phyloP scores from a whole-genome alignment of 2,113 vertebrate species.

The Cygnus atratus region DNA sequence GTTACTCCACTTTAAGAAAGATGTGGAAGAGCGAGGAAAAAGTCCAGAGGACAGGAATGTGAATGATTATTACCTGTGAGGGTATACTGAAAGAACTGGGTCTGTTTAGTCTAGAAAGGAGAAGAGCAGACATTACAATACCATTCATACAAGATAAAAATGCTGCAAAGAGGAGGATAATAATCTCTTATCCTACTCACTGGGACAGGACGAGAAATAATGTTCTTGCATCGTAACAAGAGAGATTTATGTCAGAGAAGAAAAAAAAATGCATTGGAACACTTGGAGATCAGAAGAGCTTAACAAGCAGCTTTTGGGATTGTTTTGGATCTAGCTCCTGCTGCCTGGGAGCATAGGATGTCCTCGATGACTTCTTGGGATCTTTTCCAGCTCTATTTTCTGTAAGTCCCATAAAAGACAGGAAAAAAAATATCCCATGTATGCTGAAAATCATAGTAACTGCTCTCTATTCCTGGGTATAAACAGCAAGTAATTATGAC shows the following conservation, averaged over 20 bases:
- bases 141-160: neutral
- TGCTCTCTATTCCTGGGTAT: neutral
- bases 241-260: neutral
- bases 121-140: conserved; percentile 54
- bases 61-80: conserved; percentile 52
- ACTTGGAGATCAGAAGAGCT: neutral
- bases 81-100: neutral
- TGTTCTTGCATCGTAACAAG: neutral
- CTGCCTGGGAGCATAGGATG: neutral
- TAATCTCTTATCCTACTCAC: neutral
- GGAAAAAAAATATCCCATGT: neutral
- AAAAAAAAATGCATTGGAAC: neutral
- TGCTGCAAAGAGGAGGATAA: neutral
- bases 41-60: conserved; percentile 13
- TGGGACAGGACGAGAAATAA: neutral
- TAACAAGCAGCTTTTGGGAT: neutral
- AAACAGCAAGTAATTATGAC: neutral
- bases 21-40: neutral
- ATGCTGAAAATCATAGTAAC: neutral
- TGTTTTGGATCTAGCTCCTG: neutral
- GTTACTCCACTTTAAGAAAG: conserved; percentile 11
- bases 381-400: neutral
- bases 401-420: neutral
- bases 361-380: neutral
- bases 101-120: conserved; percentile 69